Evolutionary conservation across 2,888 invertebrate genomes (phyloP), one percentile per base, ranked within the genome.

Genomic region (Lumbricus terrestris): DNA sequence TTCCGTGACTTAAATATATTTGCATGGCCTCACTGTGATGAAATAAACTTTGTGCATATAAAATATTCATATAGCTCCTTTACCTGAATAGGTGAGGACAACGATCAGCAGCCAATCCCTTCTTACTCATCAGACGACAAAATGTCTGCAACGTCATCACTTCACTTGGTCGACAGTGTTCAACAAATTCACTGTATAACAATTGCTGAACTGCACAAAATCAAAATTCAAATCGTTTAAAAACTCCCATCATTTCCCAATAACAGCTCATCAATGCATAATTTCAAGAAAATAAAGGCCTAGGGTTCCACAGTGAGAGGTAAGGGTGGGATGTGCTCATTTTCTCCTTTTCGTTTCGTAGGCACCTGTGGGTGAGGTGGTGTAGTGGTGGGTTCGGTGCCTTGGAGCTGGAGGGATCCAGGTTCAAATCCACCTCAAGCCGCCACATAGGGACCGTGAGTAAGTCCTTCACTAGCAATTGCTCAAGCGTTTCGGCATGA

Each of bases 71-170:
- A n/a, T n/a, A 69, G n/a, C 69, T n/a, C 16, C 13, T 18, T 90
- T 91, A 94, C 94, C 94, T 94, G 92, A 94, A 94, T 20, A 93
- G 92, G 90, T 93, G 93, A 8, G 92, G 92, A 20, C 93, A 91
- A 13, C 91, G 91, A 15, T 93, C 93, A 33, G 90, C 90, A 33
- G 93, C 92, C 0, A 93, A 93, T 15, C 96, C 96, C 69, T 96
- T 94, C 23, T 96, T 95, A 29, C 95, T 92, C 95, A 96, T 95
- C 92, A 96, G 96, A 92, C 95, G 95, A 0, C 95, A 94, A 93
- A 97, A 97, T 3, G 95, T 94, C 82, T 95, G 93, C 15, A 95
- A 94, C 91, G 96, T 96, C 96, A 97, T 96, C 13, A 69, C 42
- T 20, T 69, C 35, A 34, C 96, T 95, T 0, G 96, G 96, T 93